Conservation (phyloP, 2,888 invertebrate genomes). For the Ornithoptera priamus region DNA sequence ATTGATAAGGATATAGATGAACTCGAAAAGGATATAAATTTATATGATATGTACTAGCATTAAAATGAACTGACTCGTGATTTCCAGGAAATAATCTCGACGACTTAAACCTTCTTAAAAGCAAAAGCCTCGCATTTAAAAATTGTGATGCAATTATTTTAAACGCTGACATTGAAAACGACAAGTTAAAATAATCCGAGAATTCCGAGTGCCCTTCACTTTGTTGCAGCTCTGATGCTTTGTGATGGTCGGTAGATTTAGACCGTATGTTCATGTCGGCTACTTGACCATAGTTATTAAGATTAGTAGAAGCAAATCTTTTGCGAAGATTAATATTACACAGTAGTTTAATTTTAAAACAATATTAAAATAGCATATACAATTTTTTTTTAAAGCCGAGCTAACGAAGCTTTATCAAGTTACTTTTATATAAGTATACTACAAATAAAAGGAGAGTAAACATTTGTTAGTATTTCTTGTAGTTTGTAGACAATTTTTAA, state of each 20-base stretch:
- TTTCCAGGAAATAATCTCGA: slow-evolving; percentile 76
- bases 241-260: slow-evolving; percentile 75
- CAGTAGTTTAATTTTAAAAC: too few species aligned
- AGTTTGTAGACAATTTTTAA: too few species aligned
- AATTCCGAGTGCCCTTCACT: slow-evolving; percentile 77
- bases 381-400: too few species aligned
- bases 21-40: background rate
- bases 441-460: too few species aligned
- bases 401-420: too few species aligned
- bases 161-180: slow-evolving; percentile 80
- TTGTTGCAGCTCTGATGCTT: slow-evolving; percentile 68
- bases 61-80: slow-evolving; percentile 59
- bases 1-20: slow-evolving; percentile 39
- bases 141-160: slow-evolving; percentile 81
- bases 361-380: too few species aligned
- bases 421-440: too few species aligned
- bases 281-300: slow-evolving; percentile 48
- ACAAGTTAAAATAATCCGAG: slow-evolving; percentile 79
- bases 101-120: slow-evolving; percentile 72
- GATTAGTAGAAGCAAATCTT: background rate
- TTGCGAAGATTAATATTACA: background rate
- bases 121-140: slow-evolving; percentile 75
- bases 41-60: background rate
- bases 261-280: slow-evolving; percentile 63
- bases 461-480: too few species aligned